Evolutionary conservation across 1,140 invertebrate genomes (phyloP).

Genomic region (Gonatopus flavifemur): DNA sequence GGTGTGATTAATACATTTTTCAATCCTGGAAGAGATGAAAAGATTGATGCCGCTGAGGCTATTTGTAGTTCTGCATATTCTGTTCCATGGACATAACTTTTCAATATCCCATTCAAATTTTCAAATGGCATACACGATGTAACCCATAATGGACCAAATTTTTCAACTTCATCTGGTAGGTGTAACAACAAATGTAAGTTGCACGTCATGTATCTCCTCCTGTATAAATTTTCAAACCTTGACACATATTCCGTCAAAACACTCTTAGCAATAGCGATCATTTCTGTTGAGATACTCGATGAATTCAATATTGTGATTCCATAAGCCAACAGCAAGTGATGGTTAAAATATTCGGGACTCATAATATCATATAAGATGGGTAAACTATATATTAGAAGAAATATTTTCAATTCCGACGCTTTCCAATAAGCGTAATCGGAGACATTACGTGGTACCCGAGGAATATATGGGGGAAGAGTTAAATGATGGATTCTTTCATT

Average conservation of each 20-base stretch:
- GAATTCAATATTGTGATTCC: background rate
- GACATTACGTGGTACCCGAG: background rate
- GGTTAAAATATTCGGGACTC: background rate
- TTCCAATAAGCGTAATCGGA: no score
- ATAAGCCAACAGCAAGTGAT: background rate
- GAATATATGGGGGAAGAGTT: slow-evolving; percentile 1
- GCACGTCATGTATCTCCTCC: background rate
- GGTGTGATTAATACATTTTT: no score
- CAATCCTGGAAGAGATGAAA: no score
- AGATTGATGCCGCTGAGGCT: no score
- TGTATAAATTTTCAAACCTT: slow-evolving; percentile 5
- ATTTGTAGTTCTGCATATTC: no score
- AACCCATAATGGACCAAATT: slow-evolving; percentile 11
- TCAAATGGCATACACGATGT: slow-evolving; percentile 14
- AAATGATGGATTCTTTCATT: background rate
- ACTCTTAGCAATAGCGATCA: background rate
- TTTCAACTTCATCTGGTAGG: background rate
- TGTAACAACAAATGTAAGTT: slow-evolving; percentile 15
- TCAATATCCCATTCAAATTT: slow-evolving; percentile 13
- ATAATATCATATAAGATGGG: background rate
- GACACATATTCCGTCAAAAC: background rate
- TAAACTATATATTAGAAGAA: background rate
- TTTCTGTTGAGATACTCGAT: background rate
- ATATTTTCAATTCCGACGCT: background rate
- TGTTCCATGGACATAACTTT: no score